Evolutionary conservation across 2,113 vertebrate genomes (phyloP).

Genomic region (Salvelinus alpinus): DNA sequence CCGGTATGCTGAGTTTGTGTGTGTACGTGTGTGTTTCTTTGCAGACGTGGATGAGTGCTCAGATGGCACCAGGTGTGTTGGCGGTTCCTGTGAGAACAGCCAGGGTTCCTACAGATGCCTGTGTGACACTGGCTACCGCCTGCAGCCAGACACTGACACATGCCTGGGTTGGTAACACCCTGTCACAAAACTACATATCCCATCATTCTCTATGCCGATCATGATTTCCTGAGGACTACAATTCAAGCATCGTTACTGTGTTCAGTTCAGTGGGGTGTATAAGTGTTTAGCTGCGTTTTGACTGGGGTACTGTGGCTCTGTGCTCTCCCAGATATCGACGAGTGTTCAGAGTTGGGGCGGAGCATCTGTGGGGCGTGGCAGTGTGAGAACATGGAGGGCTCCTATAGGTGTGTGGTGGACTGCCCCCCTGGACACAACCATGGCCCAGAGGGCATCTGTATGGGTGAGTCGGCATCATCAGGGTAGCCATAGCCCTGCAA

Average conservation of each 20-base stretch:
- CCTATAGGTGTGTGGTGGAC: slow-evolving; percentile 42
- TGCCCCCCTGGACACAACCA: slow-evolving; percentile 44
- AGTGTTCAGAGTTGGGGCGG: slow-evolving; percentile 42
- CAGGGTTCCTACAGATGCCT: slow-evolving; percentile 50
- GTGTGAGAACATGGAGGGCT: slow-evolving; percentile 48
- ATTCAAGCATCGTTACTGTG: too few relatives aligned
- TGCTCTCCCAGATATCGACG: slow-evolving; percentile 56
- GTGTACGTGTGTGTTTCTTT: neutral
- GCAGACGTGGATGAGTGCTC: slow-evolving; percentile 55
- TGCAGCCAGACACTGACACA: slow-evolving; percentile 38
- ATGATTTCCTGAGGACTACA: too few relatives aligned
- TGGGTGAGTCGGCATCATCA: slow-evolving; percentile 36
- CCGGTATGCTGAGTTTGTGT: slow-evolving; percentile 8
- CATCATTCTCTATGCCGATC: neutral
- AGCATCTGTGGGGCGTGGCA: slow-evolving; percentile 51
- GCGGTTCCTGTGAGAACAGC: slow-evolving; percentile 46
- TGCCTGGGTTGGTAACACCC: slow-evolving; percentile 46
- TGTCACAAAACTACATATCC: neutral
- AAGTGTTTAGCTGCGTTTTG: neutral
- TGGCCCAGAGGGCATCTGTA: slow-evolving; percentile 31
- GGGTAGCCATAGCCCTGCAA: neutral
- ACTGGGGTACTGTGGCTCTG: neutral
- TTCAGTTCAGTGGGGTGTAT: too few relatives aligned
- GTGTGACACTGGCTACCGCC: slow-evolving; percentile 44
- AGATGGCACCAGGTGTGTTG: slow-evolving; percentile 35